Base-by-base conservation (phyloP, 2,797 vertebrate species). In the Esox lucius region DNA sequence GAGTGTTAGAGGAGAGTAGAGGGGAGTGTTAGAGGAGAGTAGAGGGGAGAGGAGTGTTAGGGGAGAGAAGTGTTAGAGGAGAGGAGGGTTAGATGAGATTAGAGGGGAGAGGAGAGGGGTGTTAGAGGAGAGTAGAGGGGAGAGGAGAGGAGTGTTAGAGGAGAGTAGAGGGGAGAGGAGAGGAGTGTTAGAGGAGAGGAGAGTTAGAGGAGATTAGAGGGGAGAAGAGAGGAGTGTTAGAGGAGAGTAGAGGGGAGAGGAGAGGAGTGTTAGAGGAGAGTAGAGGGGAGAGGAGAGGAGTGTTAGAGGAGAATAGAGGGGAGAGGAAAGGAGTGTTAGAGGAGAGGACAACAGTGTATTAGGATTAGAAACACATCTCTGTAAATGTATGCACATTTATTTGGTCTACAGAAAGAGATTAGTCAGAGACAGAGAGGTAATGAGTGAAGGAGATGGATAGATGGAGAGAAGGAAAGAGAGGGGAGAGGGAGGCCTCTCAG, bases 401-500 rank as follows among this genome's bases (percentile, higher is more conserved):
- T 64, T 87, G 83, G 82, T 74, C 83, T 83, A 68, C 87, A 76
- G 84, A 85, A 86, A 87, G 83, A 86, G 83, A 87, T 86, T 85
- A 85, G 83, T 70, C 76, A 86, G 79, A 70, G 72, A 81, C 16
- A 39, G 84, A 87, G 82, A 80, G 80, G 78, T 76, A 85, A 83
- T 79, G 82, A 22, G 74, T 72, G 72, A 66, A 68, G n/a, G 35
- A 79, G 68, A 67, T 81, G 89, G 86, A 83, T 87, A 87, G 88
- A 84, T 80, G 74, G 39, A 70, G 71, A 87, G 87, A 85, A 56
- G 31, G 56, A 51, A 56, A 35, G 81, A 88, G 86, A 82, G 89
- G 86, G 85, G 78, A 65, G n/a, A 86, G 83, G 92, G 91, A 86
- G 87, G 92, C 90, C 93, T 95, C 91, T 86, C 83, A 72, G 90